phyloP scores from a whole-genome alignment of 2,113 vertebrate species.

The Spheniscus mendiculus region DNA sequence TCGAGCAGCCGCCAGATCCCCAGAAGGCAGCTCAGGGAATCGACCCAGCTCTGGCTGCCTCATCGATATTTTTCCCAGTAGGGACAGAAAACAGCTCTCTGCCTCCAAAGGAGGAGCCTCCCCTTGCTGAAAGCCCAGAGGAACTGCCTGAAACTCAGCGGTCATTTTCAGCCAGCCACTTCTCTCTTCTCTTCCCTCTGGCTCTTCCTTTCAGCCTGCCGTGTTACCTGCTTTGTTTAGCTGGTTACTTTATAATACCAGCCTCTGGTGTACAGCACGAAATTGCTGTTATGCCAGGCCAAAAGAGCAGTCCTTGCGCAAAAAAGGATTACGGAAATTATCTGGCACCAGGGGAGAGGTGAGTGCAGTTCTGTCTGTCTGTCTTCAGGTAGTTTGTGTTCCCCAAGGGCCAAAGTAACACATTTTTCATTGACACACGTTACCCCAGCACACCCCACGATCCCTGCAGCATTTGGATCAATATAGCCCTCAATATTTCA shows the following conservation, averaged over 20 bases:
- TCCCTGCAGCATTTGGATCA: background rate
- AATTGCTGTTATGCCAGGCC: background rate
- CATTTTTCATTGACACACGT: accelerated
- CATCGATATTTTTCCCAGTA: background rate
- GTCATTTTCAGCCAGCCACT: background rate
- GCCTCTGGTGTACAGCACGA: accelerated
- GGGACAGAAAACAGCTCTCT: background rate
- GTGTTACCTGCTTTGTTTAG: accelerated
- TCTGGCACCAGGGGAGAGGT: accelerated
- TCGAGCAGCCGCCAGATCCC: conserved; percentile 22
- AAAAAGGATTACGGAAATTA: accelerated
- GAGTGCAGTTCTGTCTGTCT: background rate
- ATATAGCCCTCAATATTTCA: background rate
- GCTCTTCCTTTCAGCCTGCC: background rate
- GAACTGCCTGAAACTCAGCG: background rate
- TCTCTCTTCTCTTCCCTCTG: background rate
- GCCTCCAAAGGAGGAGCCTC: background rate
- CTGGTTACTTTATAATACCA: accelerated
- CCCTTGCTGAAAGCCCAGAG: background rate
- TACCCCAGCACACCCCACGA: background rate
- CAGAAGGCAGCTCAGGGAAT: conserved; percentile 43
- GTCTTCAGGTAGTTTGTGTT: background rate
- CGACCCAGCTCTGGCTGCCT: conserved; percentile 21
- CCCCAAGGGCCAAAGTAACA: background rate
- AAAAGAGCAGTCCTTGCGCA: background rate